Conservation (phyloP, 1,140 invertebrate species). For the Conus betulinus region DNA sequence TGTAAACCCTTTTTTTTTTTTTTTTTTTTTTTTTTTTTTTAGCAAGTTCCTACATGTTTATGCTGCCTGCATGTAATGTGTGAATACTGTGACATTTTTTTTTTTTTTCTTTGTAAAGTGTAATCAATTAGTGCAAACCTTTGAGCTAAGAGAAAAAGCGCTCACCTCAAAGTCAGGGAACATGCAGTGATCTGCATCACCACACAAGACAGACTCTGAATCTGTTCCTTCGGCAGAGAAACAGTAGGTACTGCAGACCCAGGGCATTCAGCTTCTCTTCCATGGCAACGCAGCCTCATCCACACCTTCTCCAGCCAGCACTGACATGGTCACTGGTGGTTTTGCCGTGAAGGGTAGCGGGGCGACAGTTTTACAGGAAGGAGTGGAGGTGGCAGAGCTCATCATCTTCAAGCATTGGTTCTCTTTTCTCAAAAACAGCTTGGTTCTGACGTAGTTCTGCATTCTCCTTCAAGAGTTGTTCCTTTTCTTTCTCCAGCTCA, state of each 20-base stretch:
- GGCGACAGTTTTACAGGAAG: neutral
- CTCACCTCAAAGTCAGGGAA: constrained; percentile 66
- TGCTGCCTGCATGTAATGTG: too few relatives aligned
- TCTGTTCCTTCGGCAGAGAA: constrained; percentile 74
- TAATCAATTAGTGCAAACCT: too few relatives aligned
- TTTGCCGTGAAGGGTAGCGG: neutral
- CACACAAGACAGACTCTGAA: constrained; percentile 63
- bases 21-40: too few relatives aligned
- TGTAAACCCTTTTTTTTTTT: too few relatives aligned
- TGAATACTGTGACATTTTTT: too few relatives aligned
- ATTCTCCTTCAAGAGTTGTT: constrained; percentile 72
- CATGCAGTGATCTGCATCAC: constrained; percentile 59
- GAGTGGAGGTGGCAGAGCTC: neutral
- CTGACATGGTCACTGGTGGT: neutral
- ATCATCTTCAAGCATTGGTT: neutral
- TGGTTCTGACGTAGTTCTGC: constrained; percentile 25
- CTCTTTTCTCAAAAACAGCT: neutral
- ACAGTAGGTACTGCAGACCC: constrained; percentile 73
- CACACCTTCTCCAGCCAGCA: neutral
- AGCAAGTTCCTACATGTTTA: too few relatives aligned
- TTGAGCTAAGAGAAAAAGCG: too few relatives aligned
- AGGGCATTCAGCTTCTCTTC: constrained; percentile 58
- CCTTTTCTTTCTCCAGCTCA: constrained; percentile 72
- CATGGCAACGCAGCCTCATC: neutral
- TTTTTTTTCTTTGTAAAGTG: too few relatives aligned